Conservation (phyloP, 2,797 vertebrate species). For the Chelidonichthys spinosus region DNA sequence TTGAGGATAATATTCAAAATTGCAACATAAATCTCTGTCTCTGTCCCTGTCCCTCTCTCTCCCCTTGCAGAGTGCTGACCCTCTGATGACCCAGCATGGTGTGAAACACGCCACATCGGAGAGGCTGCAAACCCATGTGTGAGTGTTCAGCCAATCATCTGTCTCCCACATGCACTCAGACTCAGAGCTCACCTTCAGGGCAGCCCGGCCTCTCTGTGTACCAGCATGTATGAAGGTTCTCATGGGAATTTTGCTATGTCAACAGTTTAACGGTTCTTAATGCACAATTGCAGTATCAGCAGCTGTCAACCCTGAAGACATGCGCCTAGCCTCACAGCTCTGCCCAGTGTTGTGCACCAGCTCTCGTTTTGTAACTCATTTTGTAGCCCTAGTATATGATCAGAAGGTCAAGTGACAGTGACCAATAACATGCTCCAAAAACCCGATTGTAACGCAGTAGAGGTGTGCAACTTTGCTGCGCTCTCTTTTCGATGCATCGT, state of each 20-base stretch:
- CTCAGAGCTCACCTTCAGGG: constrained; percentile 45
- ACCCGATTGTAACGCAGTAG: neutral
- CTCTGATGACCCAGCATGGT: constrained; percentile 48
- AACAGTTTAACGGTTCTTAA: constrained; percentile 29
- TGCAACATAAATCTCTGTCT: neutral
- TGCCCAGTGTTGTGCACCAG: neutral
- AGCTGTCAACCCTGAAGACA: constrained; percentile 14
- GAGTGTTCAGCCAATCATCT: constrained; percentile 17
- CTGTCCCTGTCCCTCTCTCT: constrained; percentile 5
- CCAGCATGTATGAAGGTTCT: constrained; percentile 43
- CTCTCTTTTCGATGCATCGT: neutral
- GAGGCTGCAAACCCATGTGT: constrained; percentile 28
- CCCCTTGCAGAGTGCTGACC: constrained; percentile 48
- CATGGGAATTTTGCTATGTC: constrained; percentile 42
- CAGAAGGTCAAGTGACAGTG: neutral
- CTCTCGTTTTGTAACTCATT: constrained; percentile 1
- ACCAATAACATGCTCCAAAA: neutral
- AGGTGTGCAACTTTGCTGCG: neutral
- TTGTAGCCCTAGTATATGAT: neutral
- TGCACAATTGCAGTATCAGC: constrained; percentile 19
- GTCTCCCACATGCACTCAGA: constrained; percentile 24
- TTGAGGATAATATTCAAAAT: neutral
- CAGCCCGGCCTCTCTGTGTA: constrained; percentile 28
- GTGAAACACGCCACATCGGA: constrained; percentile 53
- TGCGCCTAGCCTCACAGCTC: neutral